These are phyloP conservation scores for Nyctibius grandis DNA, from an alignment of 2,797 vertebrate genomes.

Conservation along the genomic window DNA sequence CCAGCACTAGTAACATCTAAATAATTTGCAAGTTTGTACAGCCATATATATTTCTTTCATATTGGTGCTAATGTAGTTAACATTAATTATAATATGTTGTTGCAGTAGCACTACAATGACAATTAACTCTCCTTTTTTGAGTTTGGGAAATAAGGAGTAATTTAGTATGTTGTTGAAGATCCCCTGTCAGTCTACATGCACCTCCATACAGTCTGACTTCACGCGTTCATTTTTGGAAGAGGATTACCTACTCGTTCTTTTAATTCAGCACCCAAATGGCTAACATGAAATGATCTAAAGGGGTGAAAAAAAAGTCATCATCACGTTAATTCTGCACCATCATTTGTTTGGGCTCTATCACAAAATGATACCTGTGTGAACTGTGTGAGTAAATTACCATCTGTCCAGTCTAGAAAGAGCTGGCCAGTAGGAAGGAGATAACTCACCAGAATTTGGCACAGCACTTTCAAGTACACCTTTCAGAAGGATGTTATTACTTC, in stretches of 20 bases:
- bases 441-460: background rate
- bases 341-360: background rate
- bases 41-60: background rate
- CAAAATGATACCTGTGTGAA: background rate
- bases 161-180: background rate
- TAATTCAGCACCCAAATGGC: background rate
- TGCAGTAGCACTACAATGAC: background rate
- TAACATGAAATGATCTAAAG: background rate
- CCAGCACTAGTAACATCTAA: background rate
- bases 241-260: background rate
- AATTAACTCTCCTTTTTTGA: background rate
- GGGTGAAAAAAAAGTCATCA: background rate
- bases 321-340: background rate
- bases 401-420: background rate
- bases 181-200: no score
- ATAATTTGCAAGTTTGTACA: background rate
- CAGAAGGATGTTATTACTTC: background rate
- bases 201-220: background rate
- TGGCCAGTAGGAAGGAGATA: background rate
- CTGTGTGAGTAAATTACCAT: background rate
- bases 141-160: background rate
- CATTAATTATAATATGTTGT: background rate
- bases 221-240: background rate
- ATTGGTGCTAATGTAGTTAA: background rate
- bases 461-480: background rate